Evolutionary conservation across 2,797 vertebrate genomes (phyloP).

Genomic region (Botia almorhae): DNA sequence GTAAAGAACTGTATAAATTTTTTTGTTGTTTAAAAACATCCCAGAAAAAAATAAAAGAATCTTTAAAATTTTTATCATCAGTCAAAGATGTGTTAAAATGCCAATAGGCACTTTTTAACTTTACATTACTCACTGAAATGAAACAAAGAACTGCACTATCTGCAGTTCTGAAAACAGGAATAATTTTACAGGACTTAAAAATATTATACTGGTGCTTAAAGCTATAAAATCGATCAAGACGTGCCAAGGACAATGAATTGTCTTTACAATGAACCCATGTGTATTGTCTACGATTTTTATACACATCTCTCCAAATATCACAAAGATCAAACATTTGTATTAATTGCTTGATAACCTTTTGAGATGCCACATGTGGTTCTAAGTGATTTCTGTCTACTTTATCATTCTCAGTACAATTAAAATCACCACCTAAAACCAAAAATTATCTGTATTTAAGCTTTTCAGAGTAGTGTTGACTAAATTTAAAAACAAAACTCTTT

Average conservation of each 20-base stretch:
- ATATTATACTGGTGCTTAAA: not conserved
- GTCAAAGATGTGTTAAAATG: not conserved
- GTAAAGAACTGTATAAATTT: not conserved
- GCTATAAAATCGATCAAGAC: not conserved
- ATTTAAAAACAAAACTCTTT: not conserved
- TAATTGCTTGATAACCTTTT: not conserved
- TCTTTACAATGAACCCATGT: not conserved
- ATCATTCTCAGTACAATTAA: slow-evolving; percentile 15
- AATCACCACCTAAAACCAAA: slow-evolving; percentile 10
- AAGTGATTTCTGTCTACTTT: slow-evolving; percentile 6
- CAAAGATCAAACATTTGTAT: not conserved
- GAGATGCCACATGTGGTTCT: slow-evolving; percentile 1
- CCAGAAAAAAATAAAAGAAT: not conserved
- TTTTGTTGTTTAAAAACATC: not conserved
- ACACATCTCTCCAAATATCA: slow-evolving; percentile 6
- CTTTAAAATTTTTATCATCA: not conserved
- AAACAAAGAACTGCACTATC: no score
- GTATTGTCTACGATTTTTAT: not conserved
- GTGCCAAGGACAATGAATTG: not conserved
- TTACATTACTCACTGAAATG: not conserved
- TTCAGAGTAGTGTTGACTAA: not conserved
- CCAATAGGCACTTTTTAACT: slow-evolving; percentile 5
- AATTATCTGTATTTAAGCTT: not conserved
- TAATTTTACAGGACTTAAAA: no score
- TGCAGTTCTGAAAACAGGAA: no score